Conservation (phyloP, 2,113 vertebrate species). For the Mugil cephalus region DNA sequence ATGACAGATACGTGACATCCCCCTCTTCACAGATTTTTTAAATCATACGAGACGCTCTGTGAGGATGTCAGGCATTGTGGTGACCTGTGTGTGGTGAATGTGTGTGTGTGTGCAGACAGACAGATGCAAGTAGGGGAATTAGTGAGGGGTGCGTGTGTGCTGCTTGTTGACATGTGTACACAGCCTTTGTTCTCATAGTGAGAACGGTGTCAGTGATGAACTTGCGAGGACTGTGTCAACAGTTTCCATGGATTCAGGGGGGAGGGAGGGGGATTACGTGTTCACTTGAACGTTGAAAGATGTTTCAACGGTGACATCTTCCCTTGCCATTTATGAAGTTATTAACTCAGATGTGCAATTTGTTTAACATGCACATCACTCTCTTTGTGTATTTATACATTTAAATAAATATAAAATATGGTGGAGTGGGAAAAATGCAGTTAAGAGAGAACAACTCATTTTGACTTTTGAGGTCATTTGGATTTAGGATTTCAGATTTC, state of each 20-base stretch:
- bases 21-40: constrained; percentile 27
- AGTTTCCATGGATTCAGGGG: constrained; percentile 63
- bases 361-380: too few relatives aligned
- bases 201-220: constrained; percentile 53
- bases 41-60: constrained; percentile 19
- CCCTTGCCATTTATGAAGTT: constrained; percentile 26
- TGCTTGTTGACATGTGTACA: constrained; percentile 81
- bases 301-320: constrained; percentile 30
- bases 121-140: constrained; percentile 11
- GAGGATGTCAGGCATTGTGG: constrained; percentile 21
- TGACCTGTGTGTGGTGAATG: constrained; percentile 23
- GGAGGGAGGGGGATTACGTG: constrained; percentile 12
- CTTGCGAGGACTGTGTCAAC: constrained; percentile 50
- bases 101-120: constrained; percentile 2
- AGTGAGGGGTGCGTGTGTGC: constrained; percentile 20
- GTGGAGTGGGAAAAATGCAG: too few relatives aligned
- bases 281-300: constrained; percentile 24
- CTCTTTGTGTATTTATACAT: too few relatives aligned
- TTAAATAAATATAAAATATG: too few relatives aligned
- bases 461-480: too few relatives aligned
- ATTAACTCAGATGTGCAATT: neutral
- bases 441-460: too few relatives aligned
- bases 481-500: too few relatives aligned
- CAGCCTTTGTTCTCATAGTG: constrained; percentile 73
- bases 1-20: constrained; percentile 48